Evolutionary conservation across 2,113 vertebrate species (phyloP), one percentile per base, ranked within the genome.

Genomic region (Poecile atricapillus): DNA sequence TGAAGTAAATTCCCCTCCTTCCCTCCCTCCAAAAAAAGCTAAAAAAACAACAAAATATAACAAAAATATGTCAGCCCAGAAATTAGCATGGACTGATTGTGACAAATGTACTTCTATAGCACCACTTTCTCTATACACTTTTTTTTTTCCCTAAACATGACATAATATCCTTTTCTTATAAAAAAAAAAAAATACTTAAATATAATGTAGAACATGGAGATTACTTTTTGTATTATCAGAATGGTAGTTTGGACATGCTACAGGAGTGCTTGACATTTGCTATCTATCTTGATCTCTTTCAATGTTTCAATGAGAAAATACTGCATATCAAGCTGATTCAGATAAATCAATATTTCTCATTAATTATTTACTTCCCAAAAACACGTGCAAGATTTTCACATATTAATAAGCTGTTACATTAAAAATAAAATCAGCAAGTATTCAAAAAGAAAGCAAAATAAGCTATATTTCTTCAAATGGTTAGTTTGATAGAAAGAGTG

Each of bases 91-190:
- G 28, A 53, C 5, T 46, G 18, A 27, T 31, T 91, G 23, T 33
- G n/a, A 82, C 13, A 90, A 52, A 79, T 23, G 2, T 5, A 43
- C 19, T 46, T 46, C 19, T 5, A 27, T 4, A 50, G 2, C 19
- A 63, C 21, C 22, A 37, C 2, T 76, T 74, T 15, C 52, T 3
- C 22, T 75, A 17, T 11, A 17, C 2, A 15, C 0, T 1, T 31
- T 39, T 9, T 23, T 52, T 62, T 77, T 50, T 64, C 15, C 2
- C 10, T 55, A 30, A 4, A 5, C 31, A 39, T 41, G 11, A 22
- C 20, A 27, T 10, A 41, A 21, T 13, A 50, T 3, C 0, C 2
- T 37, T 53, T 53, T 33, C 11, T 28, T 49, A 12, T 69, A 31
- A 55, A 56, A 33, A 43, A 2, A 68, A 68, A 49, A 39, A 50